Base-by-base conservation (phyloP, 2,888 invertebrate genomes). In the Chrysolina americana region DNA sequence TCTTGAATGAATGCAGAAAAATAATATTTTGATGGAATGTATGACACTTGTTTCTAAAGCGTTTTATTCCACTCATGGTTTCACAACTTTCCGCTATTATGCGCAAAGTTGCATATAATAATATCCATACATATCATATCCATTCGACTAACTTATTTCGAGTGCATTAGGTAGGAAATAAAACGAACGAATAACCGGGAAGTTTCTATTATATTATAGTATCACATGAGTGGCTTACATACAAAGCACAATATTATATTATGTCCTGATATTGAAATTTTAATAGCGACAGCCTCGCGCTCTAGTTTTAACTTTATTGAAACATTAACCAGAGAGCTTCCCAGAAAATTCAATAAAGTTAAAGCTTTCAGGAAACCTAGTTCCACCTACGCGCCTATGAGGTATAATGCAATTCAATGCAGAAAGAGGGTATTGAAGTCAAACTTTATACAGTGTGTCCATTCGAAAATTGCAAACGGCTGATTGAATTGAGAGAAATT, bases 261-360 rank as follows among this genome's bases (percentile, higher is more conserved):
- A 53, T 21, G 11, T 21, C 13, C 11, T 13, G 21, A 10, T 53
- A 53, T 11, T 65, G n/a, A 65, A 48, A 65, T 47, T 48, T 48
- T 15, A 65, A 15, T 53, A 53, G 4, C 19, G 11, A 21, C 11
- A 13, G 21, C 53, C 5, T 21, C 53, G 53, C 21, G 53, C 13
- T 53, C 53, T 53, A 53, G 21, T 53, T 53, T 53, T 19, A 53
- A 21, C 53, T 10, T 53, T 13, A 53, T 19, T 21, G 53, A 11
- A 17, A 53, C 21, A 53, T 53, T 53, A 53, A 11, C 21, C 19
- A 17, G 53, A 53, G 13, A 53, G 53, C 53, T 53, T 53, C 19
- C 53, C 21, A 21, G 53, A 11, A 53, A 53, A 53, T 53, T 53
- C 53, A 19, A 53, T 53, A 53, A 53, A 53, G 21, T 21, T 23